phyloP scores from a whole-genome alignment of 2,113 vertebrate genomes.

The Chlorocebus sabaeus region DNA sequence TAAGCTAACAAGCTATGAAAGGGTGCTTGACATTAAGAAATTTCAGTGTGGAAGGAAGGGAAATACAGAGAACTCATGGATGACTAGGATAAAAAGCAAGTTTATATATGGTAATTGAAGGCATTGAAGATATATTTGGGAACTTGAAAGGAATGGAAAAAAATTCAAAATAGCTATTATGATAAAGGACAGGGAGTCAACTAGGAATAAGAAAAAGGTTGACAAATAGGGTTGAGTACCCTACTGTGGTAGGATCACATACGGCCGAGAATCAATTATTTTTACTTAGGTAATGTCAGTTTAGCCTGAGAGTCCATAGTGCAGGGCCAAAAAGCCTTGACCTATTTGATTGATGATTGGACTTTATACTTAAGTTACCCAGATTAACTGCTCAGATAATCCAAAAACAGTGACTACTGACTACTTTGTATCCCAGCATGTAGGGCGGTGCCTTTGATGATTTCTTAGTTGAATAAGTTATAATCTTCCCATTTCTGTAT shows the following conservation, averaged over 20 bases:
- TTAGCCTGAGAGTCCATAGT: not conserved
- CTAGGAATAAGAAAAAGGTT: not conserved
- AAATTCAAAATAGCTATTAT: not conserved
- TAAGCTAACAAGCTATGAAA: not conserved
- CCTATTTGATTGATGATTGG: conserved; percentile 15
- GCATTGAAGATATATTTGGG: not conserved
- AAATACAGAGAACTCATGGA: not conserved
- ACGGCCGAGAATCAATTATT: conserved; percentile 42
- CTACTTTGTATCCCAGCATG: not conserved
- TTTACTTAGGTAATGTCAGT: not conserved
- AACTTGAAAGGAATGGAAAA: not conserved
- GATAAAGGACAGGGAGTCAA: not conserved
- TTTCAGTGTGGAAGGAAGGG: not conserved
- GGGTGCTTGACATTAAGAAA: not conserved
- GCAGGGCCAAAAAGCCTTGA: conserved; percentile 13
- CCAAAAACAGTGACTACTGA: not conserved
- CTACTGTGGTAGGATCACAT: not conserved
- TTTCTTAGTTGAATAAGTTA: conserved; percentile 7
- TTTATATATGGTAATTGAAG: not conserved
- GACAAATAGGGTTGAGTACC: not conserved
- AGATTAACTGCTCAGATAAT: not conserved
- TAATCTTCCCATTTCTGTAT: not conserved
- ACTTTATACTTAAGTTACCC: conserved; percentile 25
- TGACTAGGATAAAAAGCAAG: not conserved
- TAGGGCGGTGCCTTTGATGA: not conserved